These are phyloP conservation scores for Anabas testudineus DNA, from an alignment of 2,797 vertebrate species.

Conservation along the genomic window DNA sequence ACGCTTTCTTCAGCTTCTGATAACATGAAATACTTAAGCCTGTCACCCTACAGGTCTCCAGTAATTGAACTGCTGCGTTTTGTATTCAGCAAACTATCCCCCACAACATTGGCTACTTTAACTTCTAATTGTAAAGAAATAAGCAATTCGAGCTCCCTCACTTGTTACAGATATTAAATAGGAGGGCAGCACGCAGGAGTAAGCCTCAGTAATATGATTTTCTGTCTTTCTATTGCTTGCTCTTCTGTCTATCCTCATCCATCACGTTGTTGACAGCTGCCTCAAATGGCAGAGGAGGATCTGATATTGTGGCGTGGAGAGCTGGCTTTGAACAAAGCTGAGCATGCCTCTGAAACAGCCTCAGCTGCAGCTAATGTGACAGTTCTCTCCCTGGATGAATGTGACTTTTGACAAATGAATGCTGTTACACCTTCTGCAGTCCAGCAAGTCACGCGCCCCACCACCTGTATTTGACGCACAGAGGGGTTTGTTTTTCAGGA, in stretches of 20 bases:
- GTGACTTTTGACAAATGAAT: slow-evolving; percentile 82
- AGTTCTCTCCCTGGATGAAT: slow-evolving; percentile 67
- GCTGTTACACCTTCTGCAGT: slow-evolving; percentile 70
- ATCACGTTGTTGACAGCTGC: slow-evolving; percentile 74
- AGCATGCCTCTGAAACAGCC: slow-evolving; percentile 64
- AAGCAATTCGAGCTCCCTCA: slow-evolving; percentile 68
- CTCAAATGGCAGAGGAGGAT: slow-evolving; percentile 63
- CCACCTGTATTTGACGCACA: slow-evolving; percentile 48
- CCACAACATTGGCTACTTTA: slow-evolving; percentile 65
- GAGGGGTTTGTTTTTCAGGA: slow-evolving; percentile 48
- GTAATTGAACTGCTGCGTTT: slow-evolving; percentile 75
- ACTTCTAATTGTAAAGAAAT: slow-evolving; percentile 80
- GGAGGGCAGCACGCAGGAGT: slow-evolving; percentile 40
- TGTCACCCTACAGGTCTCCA: slow-evolving; percentile 66
- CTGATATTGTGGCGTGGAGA: slow-evolving; percentile 61
- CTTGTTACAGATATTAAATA: slow-evolving; percentile 65
- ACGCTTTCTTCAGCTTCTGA: slow-evolving; percentile 63
- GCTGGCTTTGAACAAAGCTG: slow-evolving; percentile 59
- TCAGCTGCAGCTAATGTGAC: slow-evolving; percentile 75
- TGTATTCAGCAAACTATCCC: slow-evolving; percentile 68
- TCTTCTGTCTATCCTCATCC: slow-evolving; percentile 54
- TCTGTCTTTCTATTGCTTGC: slow-evolving; percentile 32
- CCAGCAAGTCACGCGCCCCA: slow-evolving; percentile 30
- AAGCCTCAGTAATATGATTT: slow-evolving; percentile 70
- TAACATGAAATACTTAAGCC: slow-evolving; percentile 72